phyloP scores from a whole-genome alignment of 2,113 vertebrate species.

The Abramis brama region DNA sequence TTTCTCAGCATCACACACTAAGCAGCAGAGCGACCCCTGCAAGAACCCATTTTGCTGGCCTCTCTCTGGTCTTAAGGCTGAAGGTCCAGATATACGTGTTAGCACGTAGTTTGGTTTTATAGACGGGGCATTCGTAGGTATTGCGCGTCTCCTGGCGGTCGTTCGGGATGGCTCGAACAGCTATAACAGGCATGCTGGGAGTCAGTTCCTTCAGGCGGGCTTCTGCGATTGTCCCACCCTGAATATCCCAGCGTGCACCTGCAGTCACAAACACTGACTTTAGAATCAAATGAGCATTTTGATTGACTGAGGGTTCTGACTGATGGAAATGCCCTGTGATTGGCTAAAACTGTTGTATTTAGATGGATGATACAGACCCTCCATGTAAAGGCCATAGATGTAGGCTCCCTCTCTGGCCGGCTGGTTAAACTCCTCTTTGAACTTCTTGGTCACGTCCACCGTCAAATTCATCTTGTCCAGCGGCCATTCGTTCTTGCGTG shows the following conservation, averaged over 20 bases:
- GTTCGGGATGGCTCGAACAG: slow-evolving; percentile 73
- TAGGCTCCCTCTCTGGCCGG: slow-evolving; percentile 75
- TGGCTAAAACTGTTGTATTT: background rate
- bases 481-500: slow-evolving; percentile 83
- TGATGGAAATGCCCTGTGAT: background rate
- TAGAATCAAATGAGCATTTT: background rate
- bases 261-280: background rate
- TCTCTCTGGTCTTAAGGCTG: slow-evolving; percentile 77
- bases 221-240: slow-evolving; percentile 72
- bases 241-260: slow-evolving; percentile 80
- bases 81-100: slow-evolving; percentile 74
- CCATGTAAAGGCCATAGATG: slow-evolving; percentile 75
- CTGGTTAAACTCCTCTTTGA: slow-evolving; percentile 81
- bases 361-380: slow-evolving; percentile 63
- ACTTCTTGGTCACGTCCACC: slow-evolving; percentile 78
- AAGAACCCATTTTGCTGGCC: slow-evolving; percentile 75
- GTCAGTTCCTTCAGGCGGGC: slow-evolving; percentile 75
- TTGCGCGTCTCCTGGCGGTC: slow-evolving; percentile 78
- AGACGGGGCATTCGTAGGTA: slow-evolving; percentile 79
- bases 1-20: slow-evolving; percentile 66
- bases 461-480: slow-evolving; percentile 80
- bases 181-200: slow-evolving; percentile 74
- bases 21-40: slow-evolving; percentile 79
- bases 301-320: background rate
- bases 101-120: slow-evolving; percentile 77